Conservation (phyloP, 2,797 vertebrate genomes). For the Columba guinea region DNA sequence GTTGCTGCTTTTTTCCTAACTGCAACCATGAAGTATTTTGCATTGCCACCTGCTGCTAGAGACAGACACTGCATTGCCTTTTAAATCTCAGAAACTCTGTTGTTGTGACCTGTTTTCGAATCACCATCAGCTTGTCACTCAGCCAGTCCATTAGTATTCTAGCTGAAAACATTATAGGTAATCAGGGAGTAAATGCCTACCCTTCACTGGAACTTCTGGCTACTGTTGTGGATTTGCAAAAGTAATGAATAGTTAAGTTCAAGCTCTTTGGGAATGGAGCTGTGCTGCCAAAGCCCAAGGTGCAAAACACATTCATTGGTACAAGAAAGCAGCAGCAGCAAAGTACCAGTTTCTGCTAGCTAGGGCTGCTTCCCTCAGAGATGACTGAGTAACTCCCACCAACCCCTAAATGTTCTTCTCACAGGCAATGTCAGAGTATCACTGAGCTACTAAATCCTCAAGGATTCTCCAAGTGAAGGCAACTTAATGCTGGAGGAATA, state of each 20-base stretch:
- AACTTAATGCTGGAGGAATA: not conserved
- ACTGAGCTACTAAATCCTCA: not conserved
- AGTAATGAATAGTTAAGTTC: not conserved
- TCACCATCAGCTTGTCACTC: not conserved
- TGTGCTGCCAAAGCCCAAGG: not conserved
- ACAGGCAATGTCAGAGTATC: not conserved
- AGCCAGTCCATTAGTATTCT: not conserved
- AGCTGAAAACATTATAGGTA: not conserved
- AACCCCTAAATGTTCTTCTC: not conserved
- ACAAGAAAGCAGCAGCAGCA: not conserved
- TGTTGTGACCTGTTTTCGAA: not conserved
- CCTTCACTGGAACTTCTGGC: not conserved
- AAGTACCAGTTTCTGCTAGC: not conserved
- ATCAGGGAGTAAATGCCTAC: not conserved
- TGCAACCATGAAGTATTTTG: not conserved
- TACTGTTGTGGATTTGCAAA: not conserved
- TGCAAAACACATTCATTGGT: fast-evolving
- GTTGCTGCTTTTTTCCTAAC: not conserved
- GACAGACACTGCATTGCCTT: conserved; percentile 6
- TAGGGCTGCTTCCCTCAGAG: not conserved
- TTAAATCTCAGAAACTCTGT: not conserved
- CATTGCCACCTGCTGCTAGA: conserved; percentile 73
- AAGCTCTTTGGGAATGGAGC: not conserved
- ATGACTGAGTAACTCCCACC: fast-evolving
- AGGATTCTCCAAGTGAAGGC: not conserved